phyloP scores from a whole-genome alignment of 1,140 invertebrate genomes.

The Tetramorium alpestre region DNA sequence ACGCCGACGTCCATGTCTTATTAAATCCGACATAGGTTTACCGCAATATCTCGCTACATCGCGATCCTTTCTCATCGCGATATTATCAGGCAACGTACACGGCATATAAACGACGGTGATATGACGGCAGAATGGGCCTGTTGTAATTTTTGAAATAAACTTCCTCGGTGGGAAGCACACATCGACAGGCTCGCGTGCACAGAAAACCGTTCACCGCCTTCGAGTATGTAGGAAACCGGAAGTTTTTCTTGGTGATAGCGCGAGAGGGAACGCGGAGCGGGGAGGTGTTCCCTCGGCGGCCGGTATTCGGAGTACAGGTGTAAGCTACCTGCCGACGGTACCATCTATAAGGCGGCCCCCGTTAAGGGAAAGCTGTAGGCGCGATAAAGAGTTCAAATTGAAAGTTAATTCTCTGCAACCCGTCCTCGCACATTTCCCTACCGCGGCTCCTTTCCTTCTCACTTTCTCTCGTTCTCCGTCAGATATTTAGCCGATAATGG shows the following conservation, averaged over 20 bases:
- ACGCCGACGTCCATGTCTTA: background rate
- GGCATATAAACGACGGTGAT: slow-evolving; percentile 30
- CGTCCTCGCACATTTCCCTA: slow-evolving; percentile 38
- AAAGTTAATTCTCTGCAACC: slow-evolving; percentile 72
- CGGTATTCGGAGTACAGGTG: slow-evolving; percentile 63
- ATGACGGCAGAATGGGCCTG: slow-evolving; percentile 17
- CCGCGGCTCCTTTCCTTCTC: slow-evolving; percentile 16
- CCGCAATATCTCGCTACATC: background rate
- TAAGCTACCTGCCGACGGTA: slow-evolving; percentile 47
- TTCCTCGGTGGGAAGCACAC: slow-evolving; percentile 20
- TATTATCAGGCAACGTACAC: background rate
- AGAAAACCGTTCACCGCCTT: slow-evolving; percentile 37
- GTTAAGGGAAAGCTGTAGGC: slow-evolving; percentile 45
- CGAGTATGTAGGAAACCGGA: slow-evolving; percentile 62
- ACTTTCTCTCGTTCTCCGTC: slow-evolving; percentile 15
- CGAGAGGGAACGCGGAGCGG: background rate
- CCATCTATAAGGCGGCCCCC: slow-evolving; percentile 15
- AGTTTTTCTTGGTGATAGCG: slow-evolving; percentile 70
- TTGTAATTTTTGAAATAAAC: slow-evolving; percentile 56
- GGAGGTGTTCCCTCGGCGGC: slow-evolving; percentile 11
- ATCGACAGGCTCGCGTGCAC: slow-evolving; percentile 54
- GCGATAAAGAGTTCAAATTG: slow-evolving; percentile 67
- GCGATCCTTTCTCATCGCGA: slow-evolving; percentile 38
- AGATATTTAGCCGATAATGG: slow-evolving; percentile 40
- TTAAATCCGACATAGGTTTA: background rate